Base-by-base conservation (phyloP, 2,797 vertebrate species). In the Tragopan temminckii region DNA sequence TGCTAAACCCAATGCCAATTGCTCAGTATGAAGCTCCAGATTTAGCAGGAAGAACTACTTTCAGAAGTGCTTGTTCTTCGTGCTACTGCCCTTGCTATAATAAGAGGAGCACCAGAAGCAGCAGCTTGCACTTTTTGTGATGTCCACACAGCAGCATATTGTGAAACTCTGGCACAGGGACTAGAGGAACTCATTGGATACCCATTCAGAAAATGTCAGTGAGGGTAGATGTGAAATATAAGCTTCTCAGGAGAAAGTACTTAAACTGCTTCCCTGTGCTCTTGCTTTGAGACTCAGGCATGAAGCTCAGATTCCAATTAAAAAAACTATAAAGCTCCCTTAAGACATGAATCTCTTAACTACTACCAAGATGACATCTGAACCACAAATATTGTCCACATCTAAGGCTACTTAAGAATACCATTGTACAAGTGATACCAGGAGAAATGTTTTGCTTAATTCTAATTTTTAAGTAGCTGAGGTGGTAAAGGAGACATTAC, bases 11-110 rank as follows among this genome's bases (percentile, higher is more conserved):
- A 13, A 0, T 62, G 36, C 21, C 0, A 0, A 38, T 2, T 74
- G 38, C 46, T 68, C 61, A 7, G 9, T 18, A n/a, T 62, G 58
- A 58, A 67, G 8, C 80, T 78, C n/a, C 70, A 72, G 45, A 40
- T 90, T 68, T 36, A 52, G 36, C 50, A 46, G 50, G 55, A 29
- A 67, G 16, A 36, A 12, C 24, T 23, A 18, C 17, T 71, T 80
- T 12, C 24, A 74, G 6, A 64, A 57, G 16, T 5, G 16, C 1
- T 52, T 74, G 7, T 77, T 85, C 15, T 78, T 79, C 25, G 0
- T 36, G 7, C 13, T 55, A 3, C 25, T 58, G 38, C 52, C 25
- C 5, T 4, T 59, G 31, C 14, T 64, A 2, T 0, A 0, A 8
- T 21, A 17, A 57, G 42, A 61, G 33, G 46, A 66, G 80, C 67